Evolutionary conservation across 2,797 vertebrate species (phyloP).

Genomic region (Acropternis orthonyx): DNA sequence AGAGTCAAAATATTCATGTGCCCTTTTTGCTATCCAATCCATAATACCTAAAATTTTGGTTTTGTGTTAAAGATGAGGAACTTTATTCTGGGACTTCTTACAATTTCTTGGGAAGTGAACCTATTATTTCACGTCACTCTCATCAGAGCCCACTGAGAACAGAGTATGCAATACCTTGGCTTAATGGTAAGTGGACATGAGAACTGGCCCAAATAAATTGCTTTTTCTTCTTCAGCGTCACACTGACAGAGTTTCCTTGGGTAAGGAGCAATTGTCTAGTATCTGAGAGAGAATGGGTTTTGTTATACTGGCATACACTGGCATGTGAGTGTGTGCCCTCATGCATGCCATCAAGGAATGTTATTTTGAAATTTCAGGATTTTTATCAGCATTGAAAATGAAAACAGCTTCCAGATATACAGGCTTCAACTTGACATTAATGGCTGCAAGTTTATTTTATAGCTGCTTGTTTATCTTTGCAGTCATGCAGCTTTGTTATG

Average conservation of each 20-base stretch:
- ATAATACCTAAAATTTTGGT: not conserved
- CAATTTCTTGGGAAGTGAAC: slow-evolving; percentile 96
- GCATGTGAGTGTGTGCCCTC: not conserved
- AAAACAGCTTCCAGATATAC: not conserved
- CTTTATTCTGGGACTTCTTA: slow-evolving; percentile 94
- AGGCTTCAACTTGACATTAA: not conserved
- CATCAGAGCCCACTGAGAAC: slow-evolving; percentile 88
- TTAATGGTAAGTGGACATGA: slow-evolving; percentile 86
- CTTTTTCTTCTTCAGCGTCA: not conserved
- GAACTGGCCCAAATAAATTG: not conserved
- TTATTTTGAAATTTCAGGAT: not conserved
- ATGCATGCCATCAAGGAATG: not conserved
- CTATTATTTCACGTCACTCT: slow-evolving; percentile 91
- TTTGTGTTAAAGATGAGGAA: slow-evolving; percentile 84
- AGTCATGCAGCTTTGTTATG: not conserved
- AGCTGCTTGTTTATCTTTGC: not conserved
- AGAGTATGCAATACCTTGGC: slow-evolving; percentile 96
- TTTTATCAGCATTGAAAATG: not conserved
- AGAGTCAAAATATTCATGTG: not conserved
- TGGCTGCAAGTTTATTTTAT: not conserved
- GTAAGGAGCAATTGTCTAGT: not conserved
- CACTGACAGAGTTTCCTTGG: not conserved
- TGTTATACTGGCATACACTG: not conserved
- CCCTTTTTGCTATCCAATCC: not conserved
- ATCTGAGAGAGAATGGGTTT: not conserved